Base-by-base conservation (phyloP, 2,888 invertebrate genomes). In the Folsomia manolachei region DNA sequence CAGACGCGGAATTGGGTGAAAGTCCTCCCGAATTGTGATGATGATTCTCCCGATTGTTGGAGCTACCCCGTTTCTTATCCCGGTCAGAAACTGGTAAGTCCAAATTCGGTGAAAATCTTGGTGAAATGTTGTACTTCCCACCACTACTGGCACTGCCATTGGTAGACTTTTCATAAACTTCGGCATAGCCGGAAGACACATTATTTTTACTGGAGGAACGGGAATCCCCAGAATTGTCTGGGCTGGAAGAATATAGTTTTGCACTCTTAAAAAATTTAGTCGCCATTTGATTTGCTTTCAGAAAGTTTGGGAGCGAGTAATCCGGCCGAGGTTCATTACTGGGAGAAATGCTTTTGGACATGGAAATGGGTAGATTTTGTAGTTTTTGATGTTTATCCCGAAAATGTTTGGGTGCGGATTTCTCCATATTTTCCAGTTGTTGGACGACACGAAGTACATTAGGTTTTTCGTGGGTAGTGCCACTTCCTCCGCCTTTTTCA, bases 241-340 rank as follows among this genome's bases (percentile, higher is more conserved):
- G 72, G 23, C 71, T 72, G n/a, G 74, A 71, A 21, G 77, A 75
- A 26, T 76, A 76, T 19, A 80, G 70, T 60, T 80, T 80, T 18
- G 77, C 72, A 69, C 75, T 75, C 60, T 79, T 79, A 63, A 80
- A 80, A 69, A 80, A 80, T 68, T 79, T 80, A 63, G 75, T 79
- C 9, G 77, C 79, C 77, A 80, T 78, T 53, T 76, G 75, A 60
- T 78, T 78, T 18, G 74, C 73, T 24, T 77, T 79, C 66, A 78
- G 78, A 56, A 80, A 80, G 63, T 80, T 80, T 19, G 79, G 79
- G 4, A 80, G 71, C 4, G 78, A 73, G 65, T 78, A 77, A 62
- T 78, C 78, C 4, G 78, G 76, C 64, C 76, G 76, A 26, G 75
- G 78, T 53, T 78, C 78, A 23, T 25, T 25, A 21, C 18, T 65